phyloP scores from a whole-genome alignment of 2,797 vertebrate species.

The Schizothorax lantsangensis region DNA sequence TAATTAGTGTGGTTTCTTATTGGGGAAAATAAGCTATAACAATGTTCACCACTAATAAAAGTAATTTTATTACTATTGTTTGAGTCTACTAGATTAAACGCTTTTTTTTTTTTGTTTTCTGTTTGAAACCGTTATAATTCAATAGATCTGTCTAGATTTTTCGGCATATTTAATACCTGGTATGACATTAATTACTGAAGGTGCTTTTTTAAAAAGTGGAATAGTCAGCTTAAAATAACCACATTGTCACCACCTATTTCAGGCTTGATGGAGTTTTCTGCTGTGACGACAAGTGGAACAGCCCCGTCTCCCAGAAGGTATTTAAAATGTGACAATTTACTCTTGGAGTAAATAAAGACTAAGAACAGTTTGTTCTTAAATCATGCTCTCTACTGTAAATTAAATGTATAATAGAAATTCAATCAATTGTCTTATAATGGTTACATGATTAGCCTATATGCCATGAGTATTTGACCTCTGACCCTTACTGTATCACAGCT shows the following conservation, averaged over 20 bases:
- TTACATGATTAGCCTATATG: background rate
- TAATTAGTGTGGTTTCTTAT: background rate
- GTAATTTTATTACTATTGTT: background rate
- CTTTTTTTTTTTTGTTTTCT: background rate
- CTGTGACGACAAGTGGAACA: conserved; percentile 75
- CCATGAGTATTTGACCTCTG: conserved; percentile 40
- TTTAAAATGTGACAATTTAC: background rate
- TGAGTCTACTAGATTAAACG: background rate
- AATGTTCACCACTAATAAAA: background rate
- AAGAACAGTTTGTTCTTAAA: background rate
- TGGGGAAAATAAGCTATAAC: background rate
- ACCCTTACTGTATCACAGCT: conserved; percentile 68
- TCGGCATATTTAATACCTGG: conserved; percentile 5
- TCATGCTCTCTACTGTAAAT: background rate
- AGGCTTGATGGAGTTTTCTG: conserved; percentile 87
- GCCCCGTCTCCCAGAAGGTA: conserved; percentile 82
- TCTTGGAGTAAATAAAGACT: background rate
- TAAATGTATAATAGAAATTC: background rate
- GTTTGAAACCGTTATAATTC: background rate
- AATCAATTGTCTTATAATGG: background rate
- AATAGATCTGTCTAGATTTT: background rate
- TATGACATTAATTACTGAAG: background rate
- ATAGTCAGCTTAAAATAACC: conserved; percentile 1
- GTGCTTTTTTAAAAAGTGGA: background rate
- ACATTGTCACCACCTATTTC: conserved; percentile 28